Percentiles rank a stretch among this genome's conserved stretches.
phyloP scores from a whole-genome alignment of 2,888 invertebrate genomes.

The Mesodorylaimus sp. region DNA sequence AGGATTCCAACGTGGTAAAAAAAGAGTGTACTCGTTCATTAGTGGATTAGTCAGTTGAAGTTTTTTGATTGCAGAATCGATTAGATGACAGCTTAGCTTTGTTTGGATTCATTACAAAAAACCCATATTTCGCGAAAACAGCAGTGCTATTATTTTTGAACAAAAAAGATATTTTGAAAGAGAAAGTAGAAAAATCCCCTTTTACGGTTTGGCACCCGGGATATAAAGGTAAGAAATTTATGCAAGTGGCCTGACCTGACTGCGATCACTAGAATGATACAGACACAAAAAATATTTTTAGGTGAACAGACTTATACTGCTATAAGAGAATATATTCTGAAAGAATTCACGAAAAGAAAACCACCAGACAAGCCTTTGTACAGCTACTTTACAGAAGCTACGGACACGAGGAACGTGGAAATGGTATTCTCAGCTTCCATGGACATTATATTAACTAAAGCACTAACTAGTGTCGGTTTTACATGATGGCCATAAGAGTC shows the following conservation, averaged over 20 bases:
- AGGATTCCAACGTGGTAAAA: not conserved
- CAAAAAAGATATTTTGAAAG: slow-evolving; percentile 30
- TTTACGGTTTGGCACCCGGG: slow-evolving; percentile 29
- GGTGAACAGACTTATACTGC: slow-evolving; percentile 25
- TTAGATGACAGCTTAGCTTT: slow-evolving; percentile 23
- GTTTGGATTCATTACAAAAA: slow-evolving; percentile 29
- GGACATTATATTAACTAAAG: slow-evolving; percentile 25
- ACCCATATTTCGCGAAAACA: slow-evolving; percentile 32
- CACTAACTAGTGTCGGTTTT: slow-evolving; percentile 27
- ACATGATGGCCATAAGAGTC: too few species aligned
- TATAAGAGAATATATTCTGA: slow-evolving; percentile 27
- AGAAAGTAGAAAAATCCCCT: slow-evolving; percentile 22
- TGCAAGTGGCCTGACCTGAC: too few species aligned
- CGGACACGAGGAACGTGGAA: slow-evolving; percentile 32
- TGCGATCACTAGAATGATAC: too few species aligned
- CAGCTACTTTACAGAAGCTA: slow-evolving; percentile 32
- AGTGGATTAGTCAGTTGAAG: too few species aligned
- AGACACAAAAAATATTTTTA: too few species aligned
- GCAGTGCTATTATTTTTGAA: slow-evolving; percentile 31
- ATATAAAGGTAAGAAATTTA: slow-evolving; percentile 30
- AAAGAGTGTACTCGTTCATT: too few species aligned
- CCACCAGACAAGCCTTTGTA: slow-evolving; percentile 30
- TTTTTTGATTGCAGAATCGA: slow-evolving; percentile 31
- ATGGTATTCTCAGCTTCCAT: slow-evolving; percentile 25
- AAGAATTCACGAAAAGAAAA: slow-evolving; percentile 28